Base-by-base conservation (phyloP, 2,113 vertebrate species). In the Marmota flaviventris region DNA sequence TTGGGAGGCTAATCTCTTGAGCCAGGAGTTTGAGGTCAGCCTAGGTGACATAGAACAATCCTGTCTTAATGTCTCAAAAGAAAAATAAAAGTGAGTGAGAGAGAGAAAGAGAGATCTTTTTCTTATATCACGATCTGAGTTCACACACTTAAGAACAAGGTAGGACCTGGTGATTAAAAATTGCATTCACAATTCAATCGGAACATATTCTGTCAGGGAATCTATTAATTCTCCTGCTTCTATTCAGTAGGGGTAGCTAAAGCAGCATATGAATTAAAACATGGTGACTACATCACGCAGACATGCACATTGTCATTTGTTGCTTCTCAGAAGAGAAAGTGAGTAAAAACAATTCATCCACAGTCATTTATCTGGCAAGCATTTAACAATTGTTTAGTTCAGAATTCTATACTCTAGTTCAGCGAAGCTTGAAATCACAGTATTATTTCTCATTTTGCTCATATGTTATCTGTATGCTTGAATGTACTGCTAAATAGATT, bases 101-200 rank as follows among this genome's bases (percentile, higher is more conserved):
- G 18, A 81, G 29, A 51, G 4, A 34, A 9, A 79, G 4, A 53
- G 32, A 81, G 20, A 81, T 63, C 0, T 86, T 13, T 69, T 16
- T 95, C 96, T 61, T 95, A 76, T 99, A 98, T 79, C 98, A 98
- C 84, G 97, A 96, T 6, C 20, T 29, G 98, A 99, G 95, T 82
- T 99, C 82, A 99, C 93, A 0, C 97, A 96, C 72, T 48, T 99
- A 93, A 98, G 99, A 98, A 98, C 99, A 0, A 61, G 96, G n/a
- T 6, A 99, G 98, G 2, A 96, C 98, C 16, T 99, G 10, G 97
- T 99, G 2, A 61, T 99, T 77, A 97, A 96, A 42, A 61, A 70
- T 95, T 18, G 98, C 93, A 0, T 82, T 97, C 99, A 98, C 48
- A 95, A 93, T 96, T 98, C 70, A 58, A 75, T 98, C 56, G 96